Conservation (phyloP, 2,888 invertebrate species). For the Gibbula magus region DNA sequence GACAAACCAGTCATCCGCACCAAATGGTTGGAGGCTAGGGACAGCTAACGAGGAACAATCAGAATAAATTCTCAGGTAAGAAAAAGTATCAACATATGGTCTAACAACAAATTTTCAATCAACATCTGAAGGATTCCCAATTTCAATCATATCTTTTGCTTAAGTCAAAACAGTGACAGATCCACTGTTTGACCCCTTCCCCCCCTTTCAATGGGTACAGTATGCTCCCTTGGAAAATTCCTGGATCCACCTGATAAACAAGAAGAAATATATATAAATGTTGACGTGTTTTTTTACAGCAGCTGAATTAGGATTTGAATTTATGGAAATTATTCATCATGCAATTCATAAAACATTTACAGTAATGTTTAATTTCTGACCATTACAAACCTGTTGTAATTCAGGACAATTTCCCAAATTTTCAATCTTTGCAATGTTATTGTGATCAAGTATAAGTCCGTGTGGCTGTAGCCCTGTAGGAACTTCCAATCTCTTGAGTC, state of each 20-base stretch:
- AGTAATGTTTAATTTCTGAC: background rate
- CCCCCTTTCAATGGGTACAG: no score
- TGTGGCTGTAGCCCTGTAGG: slow-evolving; percentile 73
- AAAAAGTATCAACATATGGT: background rate
- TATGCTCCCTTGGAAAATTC: no score
- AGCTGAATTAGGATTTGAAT: no score
- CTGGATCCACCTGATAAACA: no score
- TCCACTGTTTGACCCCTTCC: no score
- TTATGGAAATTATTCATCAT: no score
- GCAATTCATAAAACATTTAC: background rate
- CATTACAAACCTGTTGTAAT: slow-evolving; percentile 76
- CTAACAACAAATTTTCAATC: background rate
- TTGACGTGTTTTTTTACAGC: no score
- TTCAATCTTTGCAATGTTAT: slow-evolving; percentile 29
- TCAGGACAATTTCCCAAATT: slow-evolving; percentile 85
- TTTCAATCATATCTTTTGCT: background rate
- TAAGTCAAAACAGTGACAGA: background rate
- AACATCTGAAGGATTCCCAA: background rate
- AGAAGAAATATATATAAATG: no score
- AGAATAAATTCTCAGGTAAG: background rate
- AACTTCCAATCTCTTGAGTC: slow-evolving; percentile 85
- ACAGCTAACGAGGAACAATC: slow-evolving; percentile 80
- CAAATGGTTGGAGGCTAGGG: slow-evolving; percentile 89
- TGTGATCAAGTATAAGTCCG: slow-evolving; percentile 80
- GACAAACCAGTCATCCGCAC: slow-evolving; percentile 91